phyloP scores from a whole-genome alignment of 2,113 vertebrate species.

The Physeter macrocephalus region DNA sequence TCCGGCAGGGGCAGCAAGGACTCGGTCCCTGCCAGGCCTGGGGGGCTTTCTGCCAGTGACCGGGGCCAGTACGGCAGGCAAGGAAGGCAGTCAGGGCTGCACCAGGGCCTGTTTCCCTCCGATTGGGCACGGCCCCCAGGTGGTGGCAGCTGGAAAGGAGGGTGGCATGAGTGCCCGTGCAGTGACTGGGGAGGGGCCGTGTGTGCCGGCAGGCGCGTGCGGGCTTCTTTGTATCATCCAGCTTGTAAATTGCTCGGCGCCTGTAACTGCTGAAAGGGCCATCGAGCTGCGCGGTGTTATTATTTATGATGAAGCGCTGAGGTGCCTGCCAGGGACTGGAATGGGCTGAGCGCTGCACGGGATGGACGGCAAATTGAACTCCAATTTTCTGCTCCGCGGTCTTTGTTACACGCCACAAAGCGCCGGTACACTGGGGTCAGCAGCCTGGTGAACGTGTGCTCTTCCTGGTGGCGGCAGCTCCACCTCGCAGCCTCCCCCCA shows the following conservation, averaged over 20 bases:
- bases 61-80: rapidly evolving
- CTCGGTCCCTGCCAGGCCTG: not conserved
- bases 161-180: rapidly evolving
- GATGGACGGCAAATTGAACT: conserved; percentile 73
- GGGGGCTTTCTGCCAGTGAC: not conserved
- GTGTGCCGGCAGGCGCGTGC: rapidly evolving
- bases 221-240: not conserved
- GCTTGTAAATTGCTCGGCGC: conserved; percentile 43
- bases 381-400: conserved; percentile 75
- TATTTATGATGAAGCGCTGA: conserved; percentile 63
- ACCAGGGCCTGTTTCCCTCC: not conserved
- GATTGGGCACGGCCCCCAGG: rapidly evolving
- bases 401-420: conserved; percentile 67
- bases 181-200: not conserved
- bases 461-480: not conserved
- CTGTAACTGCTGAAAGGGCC: conserved; percentile 4
- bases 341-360: conserved; percentile 41
- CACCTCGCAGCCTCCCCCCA: not conserved
- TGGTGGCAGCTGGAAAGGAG: rapidly evolving
- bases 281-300: conserved; percentile 30
- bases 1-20: not conserved
- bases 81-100: rapidly evolving
- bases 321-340: conserved; percentile 57
- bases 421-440: conserved; percentile 45
- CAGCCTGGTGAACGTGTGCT: conserved; percentile 48